These are phyloP conservation scores for Entomobrya multifasciata DNA, from an alignment of 2,888 invertebrate species.

Conservation along the genomic window DNA sequence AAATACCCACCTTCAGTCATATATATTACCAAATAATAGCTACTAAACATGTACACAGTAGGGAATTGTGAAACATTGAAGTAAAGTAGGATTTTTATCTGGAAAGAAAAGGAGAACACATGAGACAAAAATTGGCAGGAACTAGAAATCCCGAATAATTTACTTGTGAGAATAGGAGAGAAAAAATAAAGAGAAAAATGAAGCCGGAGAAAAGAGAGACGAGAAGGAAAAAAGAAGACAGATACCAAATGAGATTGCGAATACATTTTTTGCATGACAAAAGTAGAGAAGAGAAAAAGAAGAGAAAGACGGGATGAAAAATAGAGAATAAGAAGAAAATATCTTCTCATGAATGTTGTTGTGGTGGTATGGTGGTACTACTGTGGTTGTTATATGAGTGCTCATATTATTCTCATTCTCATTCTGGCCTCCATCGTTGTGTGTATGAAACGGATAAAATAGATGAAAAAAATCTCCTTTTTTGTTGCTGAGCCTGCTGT, in stretches of 20 bases:
- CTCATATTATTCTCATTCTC: conserved; percentile 3
- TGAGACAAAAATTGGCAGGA: conserved; percentile 67
- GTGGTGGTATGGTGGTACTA: neutral
- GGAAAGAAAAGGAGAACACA: conserved; percentile 30
- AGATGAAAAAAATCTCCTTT: conserved; percentile 5
- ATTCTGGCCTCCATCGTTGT: neutral
- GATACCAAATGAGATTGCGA: conserved; percentile 68
- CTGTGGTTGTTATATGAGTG: conserved; percentile 27
- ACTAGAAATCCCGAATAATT: conserved; percentile 66
- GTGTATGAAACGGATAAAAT: neutral
- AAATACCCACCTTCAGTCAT: neutral
- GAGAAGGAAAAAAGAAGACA: conserved; percentile 46
- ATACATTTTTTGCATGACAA: conserved; percentile 70
- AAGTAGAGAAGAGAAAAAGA: conserved; percentile 24
- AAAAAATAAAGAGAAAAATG: conserved; percentile 35
- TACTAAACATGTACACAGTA: neutral
- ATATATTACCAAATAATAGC: neutral
- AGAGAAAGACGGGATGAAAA: neutral
- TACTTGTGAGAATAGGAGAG: conserved; percentile 18
- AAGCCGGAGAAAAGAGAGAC: conserved; percentile 13
- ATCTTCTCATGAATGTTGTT: conserved; percentile 31
- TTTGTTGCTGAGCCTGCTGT: neutral
- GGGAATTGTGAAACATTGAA: neutral
- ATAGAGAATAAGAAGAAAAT: conserved; percentile 7
- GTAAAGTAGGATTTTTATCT: conserved; percentile 29